phyloP scores from a whole-genome alignment of 2,797 vertebrate genomes.

The Tenualosa thibaudeaui region DNA sequence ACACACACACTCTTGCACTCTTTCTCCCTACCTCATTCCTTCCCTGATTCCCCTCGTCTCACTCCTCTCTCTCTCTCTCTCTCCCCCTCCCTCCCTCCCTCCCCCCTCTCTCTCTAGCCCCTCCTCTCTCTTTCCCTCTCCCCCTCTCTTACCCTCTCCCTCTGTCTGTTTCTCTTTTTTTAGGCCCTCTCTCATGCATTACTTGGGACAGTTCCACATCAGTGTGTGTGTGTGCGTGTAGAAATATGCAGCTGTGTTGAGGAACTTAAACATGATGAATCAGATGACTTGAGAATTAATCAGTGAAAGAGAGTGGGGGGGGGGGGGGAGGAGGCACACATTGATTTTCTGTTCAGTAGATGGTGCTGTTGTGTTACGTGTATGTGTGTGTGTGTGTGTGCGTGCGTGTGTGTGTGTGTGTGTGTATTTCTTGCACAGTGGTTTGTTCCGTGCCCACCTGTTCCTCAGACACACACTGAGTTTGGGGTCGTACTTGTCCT shows the following conservation, averaged over 20 bases:
- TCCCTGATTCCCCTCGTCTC: background rate
- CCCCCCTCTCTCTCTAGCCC: no score
- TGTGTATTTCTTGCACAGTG: conserved; percentile 11
- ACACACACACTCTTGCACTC: background rate
- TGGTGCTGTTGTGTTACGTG: background rate
- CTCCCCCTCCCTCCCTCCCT: no score
- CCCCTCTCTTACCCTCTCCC: background rate
- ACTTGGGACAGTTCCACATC: no score
- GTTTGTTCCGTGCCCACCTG: conserved; percentile 8
- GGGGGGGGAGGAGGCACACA: background rate
- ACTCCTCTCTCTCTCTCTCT: background rate
- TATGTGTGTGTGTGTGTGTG: conserved; percentile 8
- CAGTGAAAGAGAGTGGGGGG: background rate
- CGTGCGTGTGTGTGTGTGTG: background rate
- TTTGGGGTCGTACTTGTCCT: conserved; percentile 10
- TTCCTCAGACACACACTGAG: conserved; percentile 15
- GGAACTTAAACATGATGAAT: background rate
- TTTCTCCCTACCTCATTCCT: no score
- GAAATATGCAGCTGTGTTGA: background rate
- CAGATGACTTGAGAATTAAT: background rate
- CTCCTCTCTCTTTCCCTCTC: no score
- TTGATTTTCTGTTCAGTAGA: background rate
- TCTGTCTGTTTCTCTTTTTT: background rate
- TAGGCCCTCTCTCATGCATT: background rate
- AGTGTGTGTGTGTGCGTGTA: background rate